Percentiles rank a stretch among this genome's conserved stretches.
Evolutionary conservation across 2,888 invertebrate species (phyloP).

Genomic region (Clepsis dumicolana): DNA sequence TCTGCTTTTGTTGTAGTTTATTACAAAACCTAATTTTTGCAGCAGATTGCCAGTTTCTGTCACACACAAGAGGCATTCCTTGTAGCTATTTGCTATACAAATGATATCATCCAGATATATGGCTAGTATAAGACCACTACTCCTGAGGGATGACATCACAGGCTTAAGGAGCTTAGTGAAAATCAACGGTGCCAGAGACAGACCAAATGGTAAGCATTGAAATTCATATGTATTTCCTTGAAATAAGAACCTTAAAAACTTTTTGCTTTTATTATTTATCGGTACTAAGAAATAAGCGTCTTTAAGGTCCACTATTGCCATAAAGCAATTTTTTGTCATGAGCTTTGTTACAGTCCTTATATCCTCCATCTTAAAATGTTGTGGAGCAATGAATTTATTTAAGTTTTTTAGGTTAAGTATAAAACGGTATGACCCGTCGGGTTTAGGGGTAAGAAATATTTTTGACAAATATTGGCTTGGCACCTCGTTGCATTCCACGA

Average conservation of each 20-base stretch:
- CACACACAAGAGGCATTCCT: slow-evolving; percentile 6
- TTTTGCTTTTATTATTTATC: too few relatives aligned
- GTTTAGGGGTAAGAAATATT: slow-evolving; percentile 31
- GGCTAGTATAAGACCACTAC: slow-evolving; percentile 23
- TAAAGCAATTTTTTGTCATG: too few relatives aligned
- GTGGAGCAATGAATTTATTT: slow-evolving; percentile 36
- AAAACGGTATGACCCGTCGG: slow-evolving; percentile 33
- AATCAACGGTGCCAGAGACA: too few relatives aligned
- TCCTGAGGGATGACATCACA: slow-evolving; percentile 34
- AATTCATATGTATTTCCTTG: too few relatives aligned
- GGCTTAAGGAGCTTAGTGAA: slow-evolving; percentile 21
- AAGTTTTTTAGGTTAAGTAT: slow-evolving; percentile 43
- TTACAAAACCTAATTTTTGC: too few relatives aligned
- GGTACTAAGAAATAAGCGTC: too few relatives aligned
- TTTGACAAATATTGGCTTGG: slow-evolving; percentile 23
- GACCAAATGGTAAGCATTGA: too few relatives aligned
- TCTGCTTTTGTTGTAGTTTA: slow-evolving; percentile 34
- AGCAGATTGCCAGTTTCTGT: slow-evolving; percentile 2
- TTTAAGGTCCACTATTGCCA: too few relatives aligned
- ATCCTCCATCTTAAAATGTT: too few relatives aligned
- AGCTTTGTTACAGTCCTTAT: too few relatives aligned
- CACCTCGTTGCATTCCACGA: slow-evolving; percentile 13
- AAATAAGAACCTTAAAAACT: too few relatives aligned
- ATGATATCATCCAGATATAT: slow-evolving; percentile 41
- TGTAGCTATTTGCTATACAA: slow-evolving; percentile 31